These are phyloP conservation scores for Boloria euphrosyne DNA, from an alignment of 2,888 invertebrate genomes.

Conservation along the genomic window DNA sequence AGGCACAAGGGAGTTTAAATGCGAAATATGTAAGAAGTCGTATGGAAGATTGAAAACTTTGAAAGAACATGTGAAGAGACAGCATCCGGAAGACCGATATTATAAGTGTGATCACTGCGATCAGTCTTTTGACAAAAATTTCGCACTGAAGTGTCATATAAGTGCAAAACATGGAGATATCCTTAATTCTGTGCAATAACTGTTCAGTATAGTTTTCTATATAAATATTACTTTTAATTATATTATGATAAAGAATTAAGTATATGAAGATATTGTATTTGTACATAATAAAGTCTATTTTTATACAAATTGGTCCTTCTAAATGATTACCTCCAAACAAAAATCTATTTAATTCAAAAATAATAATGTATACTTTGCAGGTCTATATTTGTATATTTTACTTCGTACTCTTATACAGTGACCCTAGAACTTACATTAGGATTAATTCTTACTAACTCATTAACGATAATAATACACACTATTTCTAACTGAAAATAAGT, in stretches of 20 bases:
- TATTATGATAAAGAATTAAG: background rate
- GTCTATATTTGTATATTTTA: background rate
- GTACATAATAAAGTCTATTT: constrained; percentile 19
- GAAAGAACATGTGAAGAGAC: constrained; percentile 53
- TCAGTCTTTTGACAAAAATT: constrained; percentile 56
- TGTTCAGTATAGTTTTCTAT: background rate
- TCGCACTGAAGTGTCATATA: constrained; percentile 50
- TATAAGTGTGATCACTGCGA: constrained; percentile 50
- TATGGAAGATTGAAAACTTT: constrained; percentile 56
- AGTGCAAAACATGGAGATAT: constrained; percentile 34
- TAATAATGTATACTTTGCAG: background rate
- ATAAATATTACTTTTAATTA: too few relatives aligned
- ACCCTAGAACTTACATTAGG: background rate
- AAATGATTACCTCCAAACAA: too few relatives aligned
- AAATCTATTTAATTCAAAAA: too few relatives aligned
- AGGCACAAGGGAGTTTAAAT: constrained; percentile 62
- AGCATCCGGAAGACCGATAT: constrained; percentile 43
- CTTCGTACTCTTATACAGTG: too few relatives aligned
- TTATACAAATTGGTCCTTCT: background rate
- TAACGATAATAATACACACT: constrained; percentile 5
- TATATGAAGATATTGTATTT: constrained; percentile 4
- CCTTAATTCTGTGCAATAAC: constrained; percentile 6
- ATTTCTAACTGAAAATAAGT: too few relatives aligned
- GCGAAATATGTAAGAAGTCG: constrained; percentile 56
- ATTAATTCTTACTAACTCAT: background rate